A percentile compares a stretch with the other conserved stretches of the same genome.
phyloP scores from a whole-genome alignment of 2,888 invertebrate genomes.

The Drosophila gaucha region DNA sequence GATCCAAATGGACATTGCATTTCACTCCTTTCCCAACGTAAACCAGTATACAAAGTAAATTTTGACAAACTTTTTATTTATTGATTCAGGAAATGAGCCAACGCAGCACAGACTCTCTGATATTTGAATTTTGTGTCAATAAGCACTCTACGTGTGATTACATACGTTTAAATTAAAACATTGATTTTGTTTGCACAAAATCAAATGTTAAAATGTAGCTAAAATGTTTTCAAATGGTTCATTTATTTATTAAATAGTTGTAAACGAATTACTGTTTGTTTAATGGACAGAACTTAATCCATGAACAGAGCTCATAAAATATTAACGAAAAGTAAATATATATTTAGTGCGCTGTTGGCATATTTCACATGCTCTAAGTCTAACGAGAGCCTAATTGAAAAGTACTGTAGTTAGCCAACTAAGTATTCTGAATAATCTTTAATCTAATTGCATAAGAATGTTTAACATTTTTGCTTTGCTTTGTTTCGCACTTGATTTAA shows the following conservation, averaged over 20 bases:
- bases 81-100: background rate
- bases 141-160: background rate
- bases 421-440: background rate
- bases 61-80: too few species aligned
- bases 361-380: too few species aligned
- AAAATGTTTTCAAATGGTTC: background rate
- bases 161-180: background rate
- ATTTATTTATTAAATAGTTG: background rate
- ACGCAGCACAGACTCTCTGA: background rate
- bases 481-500: background rate
- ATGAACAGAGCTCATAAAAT: too few species aligned
- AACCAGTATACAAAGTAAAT: too few species aligned
- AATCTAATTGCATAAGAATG: background rate
- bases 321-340: background rate
- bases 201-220: background rate
- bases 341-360: background rate
- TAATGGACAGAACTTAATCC: background rate
- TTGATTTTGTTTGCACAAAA: background rate
- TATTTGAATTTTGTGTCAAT: slow-evolving; percentile 1
- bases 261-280: slow-evolving; percentile 1
- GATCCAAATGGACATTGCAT: too few species aligned
- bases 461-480: background rate
- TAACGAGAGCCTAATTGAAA: background rate
- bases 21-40: too few species aligned
- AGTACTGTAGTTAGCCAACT: too few species aligned